These are phyloP conservation scores for Xenopus laevis DNA, from an alignment of 2,113 vertebrate genomes.

Conservation along the genomic window DNA sequence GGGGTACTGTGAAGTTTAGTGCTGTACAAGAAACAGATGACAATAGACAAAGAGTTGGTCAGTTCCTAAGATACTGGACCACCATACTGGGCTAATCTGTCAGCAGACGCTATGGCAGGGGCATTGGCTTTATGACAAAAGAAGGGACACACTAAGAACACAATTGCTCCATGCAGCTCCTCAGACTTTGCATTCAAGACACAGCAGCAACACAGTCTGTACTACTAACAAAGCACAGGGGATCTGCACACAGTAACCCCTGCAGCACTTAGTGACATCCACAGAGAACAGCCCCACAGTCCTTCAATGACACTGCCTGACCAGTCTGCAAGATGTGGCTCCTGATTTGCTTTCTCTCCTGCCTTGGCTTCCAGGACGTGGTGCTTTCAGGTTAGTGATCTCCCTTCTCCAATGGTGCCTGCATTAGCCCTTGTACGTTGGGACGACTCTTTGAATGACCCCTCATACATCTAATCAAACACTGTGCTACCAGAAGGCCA, in stretches of 20 bases:
- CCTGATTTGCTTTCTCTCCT: conserved; percentile 7
- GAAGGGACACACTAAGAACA: background rate
- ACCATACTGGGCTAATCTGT: conserved; percentile 2
- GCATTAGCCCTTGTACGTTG: too few relatives aligned
- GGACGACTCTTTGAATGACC: too few relatives aligned
- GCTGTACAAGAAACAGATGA: conserved; percentile 41
- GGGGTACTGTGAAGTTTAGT: conserved; percentile 31
- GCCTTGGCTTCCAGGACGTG: conserved; percentile 10
- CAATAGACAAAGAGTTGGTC: conserved; percentile 37
- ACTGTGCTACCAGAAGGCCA: too few relatives aligned
- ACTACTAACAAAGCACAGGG: conserved; percentile 11
- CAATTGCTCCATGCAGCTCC: background rate
- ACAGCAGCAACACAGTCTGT: conserved; percentile 1
- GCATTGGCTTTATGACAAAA: conserved; percentile 5
- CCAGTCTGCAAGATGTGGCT: conserved; percentile 25
- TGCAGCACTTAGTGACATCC: background rate
- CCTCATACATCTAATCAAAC: too few relatives aligned
- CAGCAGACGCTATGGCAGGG: background rate
- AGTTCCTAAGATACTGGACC: conserved; percentile 13
- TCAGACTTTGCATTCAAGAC: background rate
- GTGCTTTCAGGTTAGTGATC: conserved; percentile 21
- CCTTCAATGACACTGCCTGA: background rate
- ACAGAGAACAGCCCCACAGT: background rate
- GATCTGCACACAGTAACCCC: too few relatives aligned
- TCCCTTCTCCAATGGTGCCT: background rate